Evolutionary conservation across 2,888 invertebrate species (phyloP).

Genomic region (Lasioglossum malachurum): DNA sequence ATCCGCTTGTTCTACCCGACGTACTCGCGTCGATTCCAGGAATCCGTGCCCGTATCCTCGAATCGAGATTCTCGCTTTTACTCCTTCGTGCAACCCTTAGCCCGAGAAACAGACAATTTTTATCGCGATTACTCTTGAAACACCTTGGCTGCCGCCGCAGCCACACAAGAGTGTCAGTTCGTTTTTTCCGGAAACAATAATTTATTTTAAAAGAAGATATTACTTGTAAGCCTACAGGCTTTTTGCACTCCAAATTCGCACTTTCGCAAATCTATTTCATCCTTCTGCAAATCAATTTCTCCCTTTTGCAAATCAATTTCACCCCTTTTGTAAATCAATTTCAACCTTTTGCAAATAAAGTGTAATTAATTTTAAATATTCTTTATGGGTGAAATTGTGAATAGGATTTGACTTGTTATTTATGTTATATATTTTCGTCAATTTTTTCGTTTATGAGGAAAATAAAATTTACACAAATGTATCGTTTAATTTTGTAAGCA

Average conservation of each 20-base stretch:
- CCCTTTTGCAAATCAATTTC: no score
- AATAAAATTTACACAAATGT: neutral
- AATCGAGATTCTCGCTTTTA: neutral
- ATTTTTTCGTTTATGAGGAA: neutral
- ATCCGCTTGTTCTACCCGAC: conserved; percentile 61
- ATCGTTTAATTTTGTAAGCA: no score
- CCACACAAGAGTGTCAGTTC: neutral
- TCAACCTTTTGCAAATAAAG: no score
- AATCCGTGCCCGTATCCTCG: conserved; percentile 51
- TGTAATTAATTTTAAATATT: no score
- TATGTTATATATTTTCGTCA: no score
- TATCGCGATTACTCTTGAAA: neutral
- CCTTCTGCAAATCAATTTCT: no score
- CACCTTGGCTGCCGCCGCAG: neutral
- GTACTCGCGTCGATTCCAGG: conserved; percentile 68
- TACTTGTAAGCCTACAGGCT: no score
- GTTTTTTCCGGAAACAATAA: neutral
- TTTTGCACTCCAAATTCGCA: no score
- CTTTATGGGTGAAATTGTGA: no score
- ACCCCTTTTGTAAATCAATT: no score
- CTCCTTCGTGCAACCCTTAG: conserved; percentile 16
- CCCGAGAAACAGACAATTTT: neutral
- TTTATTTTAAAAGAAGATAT: neutral
- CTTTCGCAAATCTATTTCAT: no score
- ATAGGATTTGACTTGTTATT: no score